Evolutionary conservation across 2,113 vertebrate species (phyloP).

Genomic region (Scatophagus argus): DNA sequence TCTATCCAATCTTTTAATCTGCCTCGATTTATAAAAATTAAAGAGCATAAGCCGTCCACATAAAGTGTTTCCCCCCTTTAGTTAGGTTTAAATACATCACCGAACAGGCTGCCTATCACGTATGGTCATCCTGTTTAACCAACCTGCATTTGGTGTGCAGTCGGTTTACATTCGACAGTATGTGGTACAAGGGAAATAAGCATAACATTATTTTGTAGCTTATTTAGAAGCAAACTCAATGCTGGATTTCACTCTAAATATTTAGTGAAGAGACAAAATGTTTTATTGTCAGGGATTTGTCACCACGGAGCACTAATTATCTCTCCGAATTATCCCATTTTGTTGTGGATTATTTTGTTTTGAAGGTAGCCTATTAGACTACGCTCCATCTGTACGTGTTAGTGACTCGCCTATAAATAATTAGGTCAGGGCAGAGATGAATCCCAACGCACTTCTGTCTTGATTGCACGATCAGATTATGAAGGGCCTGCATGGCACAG

Average conservation of each 20-base stretch:
- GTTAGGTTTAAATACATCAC: slow-evolving; percentile 32
- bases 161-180: neutral
- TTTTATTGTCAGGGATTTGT: neutral
- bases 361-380: slow-evolving; percentile 3
- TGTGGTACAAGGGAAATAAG: neutral
- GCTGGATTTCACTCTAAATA: neutral
- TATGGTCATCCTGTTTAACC: neutral
- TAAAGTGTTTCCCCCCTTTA: slow-evolving; percentile 22
- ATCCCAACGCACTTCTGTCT: slow-evolving; percentile 64
- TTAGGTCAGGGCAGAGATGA: slow-evolving; percentile 71
- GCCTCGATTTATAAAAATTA: slow-evolving; percentile 76
- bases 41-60: slow-evolving; percentile 66
- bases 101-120: slow-evolving; percentile 4
- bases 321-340: slow-evolving; percentile 1
- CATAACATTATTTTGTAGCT: neutral
- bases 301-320: slow-evolving; percentile 10
- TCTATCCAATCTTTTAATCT: slow-evolving; percentile 82
- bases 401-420: slow-evolving; percentile 67
- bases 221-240: neutral
- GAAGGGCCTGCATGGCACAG: slow-evolving; percentile 53
- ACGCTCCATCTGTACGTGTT: slow-evolving; percentile 48
- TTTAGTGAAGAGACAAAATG: neutral
- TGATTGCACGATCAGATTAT: slow-evolving; percentile 73
- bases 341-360: slow-evolving; percentile 24
- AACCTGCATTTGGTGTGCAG: neutral